phyloP scores from a whole-genome alignment of 2,797 vertebrate species.

The Channa striata region DNA sequence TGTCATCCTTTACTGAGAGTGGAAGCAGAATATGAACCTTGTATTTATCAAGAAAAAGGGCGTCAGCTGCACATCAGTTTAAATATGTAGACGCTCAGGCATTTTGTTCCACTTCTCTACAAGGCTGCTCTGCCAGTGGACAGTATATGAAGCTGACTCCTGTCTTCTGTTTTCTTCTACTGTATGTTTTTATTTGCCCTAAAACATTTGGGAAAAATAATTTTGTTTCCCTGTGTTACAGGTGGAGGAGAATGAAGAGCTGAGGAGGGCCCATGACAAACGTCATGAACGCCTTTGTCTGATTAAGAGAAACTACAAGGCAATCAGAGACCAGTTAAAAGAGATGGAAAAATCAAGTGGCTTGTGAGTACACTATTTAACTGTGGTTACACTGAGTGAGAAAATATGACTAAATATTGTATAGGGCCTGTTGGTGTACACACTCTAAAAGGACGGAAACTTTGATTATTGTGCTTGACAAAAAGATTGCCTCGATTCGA shows the following conservation, averaged over 20 bases:
- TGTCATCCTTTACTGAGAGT: slow-evolving; percentile 67
- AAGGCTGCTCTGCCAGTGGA: slow-evolving; percentile 13
- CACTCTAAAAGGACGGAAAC: no score
- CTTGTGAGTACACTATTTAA: slow-evolving; percentile 83
- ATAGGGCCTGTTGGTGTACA: slow-evolving; percentile 6
- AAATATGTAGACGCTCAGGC: slow-evolving; percentile 36
- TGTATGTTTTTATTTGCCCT: slow-evolving; percentile 34
- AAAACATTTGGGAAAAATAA: neutral
- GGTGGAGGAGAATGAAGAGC: slow-evolving; percentile 89
- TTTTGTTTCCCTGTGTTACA: slow-evolving; percentile 60
- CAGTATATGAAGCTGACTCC: neutral
- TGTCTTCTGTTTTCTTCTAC: neutral
- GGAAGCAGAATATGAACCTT: slow-evolving; percentile 36
- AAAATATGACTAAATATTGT: slow-evolving; percentile 3
- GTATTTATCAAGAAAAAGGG: slow-evolving; percentile 37
- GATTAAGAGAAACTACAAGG: slow-evolving; percentile 91
- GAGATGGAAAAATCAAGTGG: slow-evolving; percentile 85
- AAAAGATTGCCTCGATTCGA: no score
- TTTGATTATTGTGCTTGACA: no score
- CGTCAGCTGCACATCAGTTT: slow-evolving; percentile 42
- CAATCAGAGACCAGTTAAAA: slow-evolving; percentile 89
- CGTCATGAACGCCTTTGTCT: slow-evolving; percentile 87
- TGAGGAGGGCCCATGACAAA: slow-evolving; percentile 88
- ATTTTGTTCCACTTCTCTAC: slow-evolving; percentile 13
- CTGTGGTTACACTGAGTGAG: neutral